Percentiles rank a stretch among this genome's conserved stretches.
phyloP scores from a whole-genome alignment of 1,140 invertebrate genomes.

The Mycetomoellerius zeteki region DNA sequence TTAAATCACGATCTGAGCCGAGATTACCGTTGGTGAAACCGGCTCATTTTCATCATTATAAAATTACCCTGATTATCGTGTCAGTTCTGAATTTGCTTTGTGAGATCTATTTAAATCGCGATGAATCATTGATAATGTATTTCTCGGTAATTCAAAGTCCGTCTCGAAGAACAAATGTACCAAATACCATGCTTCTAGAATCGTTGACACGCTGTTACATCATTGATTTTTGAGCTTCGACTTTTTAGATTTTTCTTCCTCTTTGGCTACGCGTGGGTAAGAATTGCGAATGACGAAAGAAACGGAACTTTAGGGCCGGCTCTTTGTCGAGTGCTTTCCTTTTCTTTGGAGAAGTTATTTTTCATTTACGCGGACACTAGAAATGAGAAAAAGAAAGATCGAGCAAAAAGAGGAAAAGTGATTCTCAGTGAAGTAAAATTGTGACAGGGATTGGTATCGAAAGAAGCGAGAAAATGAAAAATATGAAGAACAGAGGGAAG shows the following conservation, averaged over 20 bases:
- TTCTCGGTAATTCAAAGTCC: constrained; percentile 4
- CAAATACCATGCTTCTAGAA: constrained; percentile 1
- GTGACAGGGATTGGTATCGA: neutral
- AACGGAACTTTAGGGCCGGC: constrained; percentile 35
- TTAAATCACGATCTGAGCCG: neutral
- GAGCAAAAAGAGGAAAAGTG: neutral
- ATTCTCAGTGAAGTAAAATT: constrained; percentile 20
- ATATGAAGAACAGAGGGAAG: constrained; percentile 38
- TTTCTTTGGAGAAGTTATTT: constrained; percentile 50
- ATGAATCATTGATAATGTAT: constrained; percentile 9
- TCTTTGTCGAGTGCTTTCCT: constrained; percentile 64
- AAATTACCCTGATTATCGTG: constrained; percentile 10
- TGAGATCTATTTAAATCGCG: neutral
- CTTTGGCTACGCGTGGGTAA: constrained; percentile 1
- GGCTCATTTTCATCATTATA: neutral
- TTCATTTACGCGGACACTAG: constrained; percentile 45
- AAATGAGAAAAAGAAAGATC: constrained; percentile 50
- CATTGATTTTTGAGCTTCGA: neutral
- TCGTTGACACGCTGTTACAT: neutral
- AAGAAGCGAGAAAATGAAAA: constrained; percentile 6
- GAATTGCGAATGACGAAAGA: constrained; percentile 36
- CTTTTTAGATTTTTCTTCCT: constrained; percentile 24
- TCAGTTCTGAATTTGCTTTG: constrained; percentile 28
- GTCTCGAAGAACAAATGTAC: neutral
- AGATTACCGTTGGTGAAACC: neutral